phyloP scores from a whole-genome alignment of 2,888 invertebrate genomes.

The Gandaritis pyraliata region DNA sequence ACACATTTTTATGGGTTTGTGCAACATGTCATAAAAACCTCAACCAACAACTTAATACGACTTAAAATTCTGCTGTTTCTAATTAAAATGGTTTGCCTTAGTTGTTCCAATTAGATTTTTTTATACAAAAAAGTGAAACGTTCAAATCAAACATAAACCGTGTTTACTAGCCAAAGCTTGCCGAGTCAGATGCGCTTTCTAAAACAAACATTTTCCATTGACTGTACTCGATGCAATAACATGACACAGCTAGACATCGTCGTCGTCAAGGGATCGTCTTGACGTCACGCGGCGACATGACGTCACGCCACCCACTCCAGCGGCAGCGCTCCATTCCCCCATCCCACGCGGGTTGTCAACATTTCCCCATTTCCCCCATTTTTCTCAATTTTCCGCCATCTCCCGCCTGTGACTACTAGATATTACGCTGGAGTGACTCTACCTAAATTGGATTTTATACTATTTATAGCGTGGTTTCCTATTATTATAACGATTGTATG shows the following conservation, averaged over 20 bases:
- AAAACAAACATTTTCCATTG: constrained; percentile 7
- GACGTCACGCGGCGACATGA: constrained; percentile 22
- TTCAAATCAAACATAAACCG: background rate
- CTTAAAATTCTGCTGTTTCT: background rate
- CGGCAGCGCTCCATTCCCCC: constrained; percentile 33
- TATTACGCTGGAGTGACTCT: constrained; percentile 51
- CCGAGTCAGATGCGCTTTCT: too few species aligned
- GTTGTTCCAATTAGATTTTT: background rate
- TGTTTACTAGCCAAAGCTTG: background rate
- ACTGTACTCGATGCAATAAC: background rate
- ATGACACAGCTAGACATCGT: too few species aligned
- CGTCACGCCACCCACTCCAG: constrained; percentile 24
- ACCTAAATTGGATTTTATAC: constrained; percentile 53
- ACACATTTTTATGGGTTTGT: constrained; percentile 5
- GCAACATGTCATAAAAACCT: constrained; percentile 12
- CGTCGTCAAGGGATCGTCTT: background rate
- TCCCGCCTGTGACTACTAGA: constrained; percentile 66
- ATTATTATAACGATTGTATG: constrained; percentile 4
- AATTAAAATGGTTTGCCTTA: background rate
- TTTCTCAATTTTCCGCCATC: constrained; percentile 72
- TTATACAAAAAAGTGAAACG: background rate
- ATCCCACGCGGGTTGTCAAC: constrained; percentile 35
- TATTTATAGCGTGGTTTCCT: constrained; percentile 49
- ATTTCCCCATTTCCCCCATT: constrained; percentile 45
- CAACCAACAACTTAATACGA: constrained; percentile 1